Evolutionary conservation across 2,797 vertebrate species (phyloP).

Genomic region (Halcyon badia): DNA sequence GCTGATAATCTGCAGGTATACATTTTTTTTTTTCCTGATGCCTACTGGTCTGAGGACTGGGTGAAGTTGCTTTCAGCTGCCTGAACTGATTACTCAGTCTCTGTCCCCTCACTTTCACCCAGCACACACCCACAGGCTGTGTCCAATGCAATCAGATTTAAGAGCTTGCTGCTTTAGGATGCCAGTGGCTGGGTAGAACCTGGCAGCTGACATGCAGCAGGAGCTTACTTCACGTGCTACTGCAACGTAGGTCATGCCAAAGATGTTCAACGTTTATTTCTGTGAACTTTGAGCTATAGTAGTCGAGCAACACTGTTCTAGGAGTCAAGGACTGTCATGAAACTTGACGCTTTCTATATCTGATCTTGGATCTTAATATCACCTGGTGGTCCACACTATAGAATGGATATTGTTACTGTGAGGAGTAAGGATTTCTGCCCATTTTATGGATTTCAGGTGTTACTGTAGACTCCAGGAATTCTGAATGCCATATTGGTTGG

Average conservation of each 20-base stretch:
- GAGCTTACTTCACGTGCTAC: not conserved
- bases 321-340: not conserved
- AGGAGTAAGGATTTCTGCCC: not conserved
- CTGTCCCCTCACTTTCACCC: rapidly evolving
- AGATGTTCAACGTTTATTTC: not conserved
- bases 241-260: rapidly evolving
- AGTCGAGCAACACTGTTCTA: not conserved
- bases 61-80: not conserved
- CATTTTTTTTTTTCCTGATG: not conserved
- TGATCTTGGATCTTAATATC: not conserved
- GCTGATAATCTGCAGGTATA: constrained; percentile 89
- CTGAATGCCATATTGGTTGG: not conserved
- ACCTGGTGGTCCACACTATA: not conserved
- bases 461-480: not conserved
- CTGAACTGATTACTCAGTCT: not conserved
- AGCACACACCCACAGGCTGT: not conserved
- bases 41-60: not conserved
- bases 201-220: not conserved
- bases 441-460: not conserved
- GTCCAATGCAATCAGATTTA: not conserved
- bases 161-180: not conserved
- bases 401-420: not conserved
- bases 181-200: not conserved
- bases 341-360: not conserved
- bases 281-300: not conserved